phyloP scores from a whole-genome alignment of 64 coral and sea anemone species.

The Montipora capricornis region DNA sequence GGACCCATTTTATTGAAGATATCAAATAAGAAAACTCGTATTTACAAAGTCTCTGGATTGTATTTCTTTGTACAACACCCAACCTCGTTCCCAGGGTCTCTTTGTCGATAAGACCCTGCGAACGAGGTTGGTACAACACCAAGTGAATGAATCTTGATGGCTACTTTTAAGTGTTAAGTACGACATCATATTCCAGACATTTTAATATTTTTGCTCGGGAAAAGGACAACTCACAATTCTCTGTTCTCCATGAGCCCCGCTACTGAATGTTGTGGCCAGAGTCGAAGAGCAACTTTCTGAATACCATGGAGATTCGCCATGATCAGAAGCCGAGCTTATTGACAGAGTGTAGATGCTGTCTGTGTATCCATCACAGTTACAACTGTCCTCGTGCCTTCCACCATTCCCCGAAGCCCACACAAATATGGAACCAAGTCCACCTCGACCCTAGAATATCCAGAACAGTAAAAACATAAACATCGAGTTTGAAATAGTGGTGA shows the following conservation, averaged over 20 bases:
- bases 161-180: too few relatives aligned
- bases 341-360: constrained; percentile 97
- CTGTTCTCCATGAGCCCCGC: constrained; percentile 88
- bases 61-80: too few relatives aligned
- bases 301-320: constrained; percentile 97
- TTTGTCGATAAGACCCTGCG: too few relatives aligned
- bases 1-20: too few relatives aligned
- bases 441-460: constrained; percentile 67
- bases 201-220: too few relatives aligned
- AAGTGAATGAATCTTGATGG: too few relatives aligned
- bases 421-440: constrained; percentile 95
- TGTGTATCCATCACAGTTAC: constrained; percentile 99
- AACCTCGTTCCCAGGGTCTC: too few relatives aligned
- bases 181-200: too few relatives aligned
- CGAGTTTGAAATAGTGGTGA: background rate
- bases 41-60: too few relatives aligned
- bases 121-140: too few relatives aligned
- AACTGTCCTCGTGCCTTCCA: constrained; percentile 95
- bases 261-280: constrained; percentile 97
- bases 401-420: constrained; percentile 99
- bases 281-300: constrained; percentile 97
- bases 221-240: constrained; percentile 85
- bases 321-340: constrained; percentile 97
- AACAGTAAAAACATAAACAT: background rate
- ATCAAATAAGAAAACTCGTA: too few relatives aligned